These are phyloP conservation scores for Aegotheles bennettii DNA, from an alignment of 2,113 vertebrate genomes.

Conservation along the genomic window DNA sequence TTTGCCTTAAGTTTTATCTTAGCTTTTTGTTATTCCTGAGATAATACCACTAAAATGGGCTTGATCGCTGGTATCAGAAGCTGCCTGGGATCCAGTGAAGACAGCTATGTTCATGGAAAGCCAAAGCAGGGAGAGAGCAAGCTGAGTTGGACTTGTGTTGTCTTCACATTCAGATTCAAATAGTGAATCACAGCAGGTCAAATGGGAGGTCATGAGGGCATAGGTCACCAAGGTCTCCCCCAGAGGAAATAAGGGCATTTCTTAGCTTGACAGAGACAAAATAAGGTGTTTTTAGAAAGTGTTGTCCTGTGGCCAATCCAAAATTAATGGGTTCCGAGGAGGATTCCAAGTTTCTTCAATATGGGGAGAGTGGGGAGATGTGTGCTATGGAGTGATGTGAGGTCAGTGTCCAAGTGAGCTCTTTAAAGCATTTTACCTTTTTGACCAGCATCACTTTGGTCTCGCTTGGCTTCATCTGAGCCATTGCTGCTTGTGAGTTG, in stretches of 20 bases:
- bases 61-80: neutral
- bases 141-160: neutral
- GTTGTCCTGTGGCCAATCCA: neutral
- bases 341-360: neutral
- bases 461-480: neutral
- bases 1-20: neutral
- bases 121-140: neutral
- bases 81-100: neutral
- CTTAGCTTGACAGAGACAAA: neutral
- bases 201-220: neutral
- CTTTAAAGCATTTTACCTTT: neutral
- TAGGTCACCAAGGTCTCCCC: neutral
- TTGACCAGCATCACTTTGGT: neutral
- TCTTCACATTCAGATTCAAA: neutral
- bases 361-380: rapidly evolving
- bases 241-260: neutral
- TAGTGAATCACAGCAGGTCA: neutral
- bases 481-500: neutral
- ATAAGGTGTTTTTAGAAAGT: neutral
- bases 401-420: neutral
- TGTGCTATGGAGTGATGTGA: neutral
- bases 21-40: neutral
- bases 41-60: neutral
- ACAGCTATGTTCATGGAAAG: neutral
- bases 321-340: neutral